These are phyloP conservation scores for Cydia amplana DNA, from an alignment of 1,140 invertebrate species.

Conservation along the genomic window DNA sequence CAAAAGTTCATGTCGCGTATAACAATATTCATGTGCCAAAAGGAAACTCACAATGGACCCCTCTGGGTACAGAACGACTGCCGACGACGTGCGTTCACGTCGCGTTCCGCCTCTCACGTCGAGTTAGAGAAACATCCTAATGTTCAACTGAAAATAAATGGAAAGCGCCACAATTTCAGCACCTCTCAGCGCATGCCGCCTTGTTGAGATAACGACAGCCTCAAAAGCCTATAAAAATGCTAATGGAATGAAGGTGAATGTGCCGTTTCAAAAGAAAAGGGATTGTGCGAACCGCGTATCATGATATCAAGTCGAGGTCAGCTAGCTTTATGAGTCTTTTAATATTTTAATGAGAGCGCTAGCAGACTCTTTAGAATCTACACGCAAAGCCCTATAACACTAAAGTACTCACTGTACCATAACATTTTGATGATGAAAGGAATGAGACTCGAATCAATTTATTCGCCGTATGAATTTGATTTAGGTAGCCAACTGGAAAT, in stretches of 20 bases:
- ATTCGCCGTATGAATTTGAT: constrained; percentile 50
- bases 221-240: constrained; percentile 61
- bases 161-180: constrained; percentile 41
- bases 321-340: constrained; percentile 24
- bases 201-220: constrained; percentile 48
- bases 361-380: background rate
- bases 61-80: constrained; percentile 10
- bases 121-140: constrained; percentile 35
- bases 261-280: constrained; percentile 44
- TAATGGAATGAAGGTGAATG: constrained; percentile 53
- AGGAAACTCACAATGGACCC: constrained; percentile 13
- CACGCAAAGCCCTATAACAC: background rate
- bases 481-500: constrained; percentile 59
- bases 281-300: constrained; percentile 38
- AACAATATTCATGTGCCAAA: background rate
- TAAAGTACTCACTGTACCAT: background rate
- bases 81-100: background rate
- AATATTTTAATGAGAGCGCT: constrained; percentile 19
- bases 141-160: constrained; percentile 41
- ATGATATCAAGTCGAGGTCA: constrained; percentile 28
- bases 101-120: background rate
- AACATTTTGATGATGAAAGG: constrained; percentile 42
- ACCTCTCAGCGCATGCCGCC: constrained; percentile 42
- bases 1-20: background rate
- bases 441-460: constrained; percentile 50